phyloP scores from a whole-genome alignment of 2,797 vertebrate species.

The Cyprinella venusta region DNA sequence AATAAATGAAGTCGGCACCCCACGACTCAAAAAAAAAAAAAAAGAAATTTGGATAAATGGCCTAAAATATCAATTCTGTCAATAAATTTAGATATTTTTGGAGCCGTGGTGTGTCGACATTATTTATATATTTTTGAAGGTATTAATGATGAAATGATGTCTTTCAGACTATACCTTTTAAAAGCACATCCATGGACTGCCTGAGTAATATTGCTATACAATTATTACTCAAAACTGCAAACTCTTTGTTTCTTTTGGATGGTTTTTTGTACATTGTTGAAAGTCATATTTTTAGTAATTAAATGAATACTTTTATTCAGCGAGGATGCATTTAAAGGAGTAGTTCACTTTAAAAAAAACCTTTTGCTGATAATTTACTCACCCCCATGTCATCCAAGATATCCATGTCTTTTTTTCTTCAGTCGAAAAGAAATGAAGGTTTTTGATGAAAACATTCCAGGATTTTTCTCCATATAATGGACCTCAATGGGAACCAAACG shows the following conservation, averaged over 20 bases:
- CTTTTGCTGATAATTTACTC: no score
- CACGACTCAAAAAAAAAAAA: background rate
- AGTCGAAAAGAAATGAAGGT: no score
- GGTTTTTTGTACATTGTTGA: background rate
- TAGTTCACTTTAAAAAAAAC: no score
- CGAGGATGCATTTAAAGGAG: no score
- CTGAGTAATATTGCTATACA: background rate
- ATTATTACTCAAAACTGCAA: background rate
- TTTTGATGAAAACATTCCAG: no score
- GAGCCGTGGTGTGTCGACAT: background rate
- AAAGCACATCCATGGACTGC: background rate
- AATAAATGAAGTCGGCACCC: background rate
- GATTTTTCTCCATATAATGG: no score
- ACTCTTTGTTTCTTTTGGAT: no score
- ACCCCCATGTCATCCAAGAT: no score
- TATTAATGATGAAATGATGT: constrained; percentile 2
- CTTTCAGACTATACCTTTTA: background rate
- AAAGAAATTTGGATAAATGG: background rate
- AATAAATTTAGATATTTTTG: background rate
- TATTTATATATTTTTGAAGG: background rate
- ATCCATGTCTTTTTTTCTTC: no score
- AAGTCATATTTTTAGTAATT: background rate
- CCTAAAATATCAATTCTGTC: background rate
- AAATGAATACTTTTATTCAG: background rate
- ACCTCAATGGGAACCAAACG: no score